Conservation (phyloP, 2,797 vertebrate genomes). For the Amphiprion clarkii region DNA sequence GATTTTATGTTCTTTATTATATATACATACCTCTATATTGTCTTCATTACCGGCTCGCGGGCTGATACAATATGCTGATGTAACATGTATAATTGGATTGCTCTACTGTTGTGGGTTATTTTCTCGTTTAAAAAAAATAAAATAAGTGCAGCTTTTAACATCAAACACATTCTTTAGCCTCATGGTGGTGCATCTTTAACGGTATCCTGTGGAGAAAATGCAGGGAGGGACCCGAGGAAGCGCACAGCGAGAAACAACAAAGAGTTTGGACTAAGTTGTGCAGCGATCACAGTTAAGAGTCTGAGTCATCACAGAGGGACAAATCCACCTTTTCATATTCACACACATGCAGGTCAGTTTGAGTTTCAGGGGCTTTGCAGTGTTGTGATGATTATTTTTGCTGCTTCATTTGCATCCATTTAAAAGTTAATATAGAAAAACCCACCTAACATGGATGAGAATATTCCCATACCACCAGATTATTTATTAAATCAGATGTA, state of each 20-base stretch:
- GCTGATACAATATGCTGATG: slow-evolving; percentile 17
- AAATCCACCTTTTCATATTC: slow-evolving; percentile 5
- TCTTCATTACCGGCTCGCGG: slow-evolving; percentile 35
- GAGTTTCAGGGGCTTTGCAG: neutral
- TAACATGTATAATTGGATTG: slow-evolving; percentile 35
- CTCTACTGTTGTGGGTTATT: slow-evolving; percentile 27
- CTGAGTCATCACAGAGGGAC: slow-evolving; percentile 17
- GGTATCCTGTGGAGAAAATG: slow-evolving; percentile 16
- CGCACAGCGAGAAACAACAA: slow-evolving; percentile 15
- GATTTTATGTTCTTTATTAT: slow-evolving; percentile 19
- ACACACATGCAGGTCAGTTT: neutral
- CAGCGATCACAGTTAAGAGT: slow-evolving; percentile 13
- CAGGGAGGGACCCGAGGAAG: neutral
- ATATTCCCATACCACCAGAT: neutral
- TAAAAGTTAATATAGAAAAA: neutral
- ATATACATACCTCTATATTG: slow-evolving; percentile 7
- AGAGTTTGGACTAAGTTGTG: slow-evolving; percentile 8
- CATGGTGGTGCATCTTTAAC: slow-evolving; percentile 24
- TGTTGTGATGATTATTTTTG: neutral
- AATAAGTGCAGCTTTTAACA: slow-evolving; percentile 36
- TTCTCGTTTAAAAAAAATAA: neutral
- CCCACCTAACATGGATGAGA: neutral
- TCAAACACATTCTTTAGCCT: slow-evolving; percentile 28
- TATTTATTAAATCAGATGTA: neutral
- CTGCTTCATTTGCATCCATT: neutral